Percentiles rank a stretch among this genome's conserved stretches.
These are phyloP conservation scores for Doryteuthis pealeii DNA, from an alignment of 1,140 invertebrate genomes.

Conservation along the genomic window DNA sequence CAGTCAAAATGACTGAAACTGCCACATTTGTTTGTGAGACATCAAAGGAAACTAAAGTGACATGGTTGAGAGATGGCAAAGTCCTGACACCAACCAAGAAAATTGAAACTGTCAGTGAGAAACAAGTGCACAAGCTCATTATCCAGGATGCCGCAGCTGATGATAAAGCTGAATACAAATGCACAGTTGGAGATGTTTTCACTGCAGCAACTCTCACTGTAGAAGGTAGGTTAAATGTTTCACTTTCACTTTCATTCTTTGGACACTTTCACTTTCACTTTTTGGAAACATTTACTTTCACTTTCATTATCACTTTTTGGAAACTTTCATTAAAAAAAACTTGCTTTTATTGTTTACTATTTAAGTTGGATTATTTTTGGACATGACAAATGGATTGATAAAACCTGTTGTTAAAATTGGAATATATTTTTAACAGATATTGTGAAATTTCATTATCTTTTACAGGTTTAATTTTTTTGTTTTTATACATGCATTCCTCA, in stretches of 20 bases:
- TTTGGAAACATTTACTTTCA: no score
- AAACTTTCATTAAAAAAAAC: no score
- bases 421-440: no score
- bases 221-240: conserved; percentile 26
- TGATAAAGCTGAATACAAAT: conserved; percentile 43
- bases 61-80: background rate
- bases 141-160: conserved; percentile 56
- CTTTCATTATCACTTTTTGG: no score
- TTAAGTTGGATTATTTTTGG: no score
- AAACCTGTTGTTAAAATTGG: no score
- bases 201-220: conserved; percentile 34
- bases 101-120: background rate
- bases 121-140: background rate
- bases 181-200: conserved; percentile 37
- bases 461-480: background rate
- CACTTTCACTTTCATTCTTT: no score
- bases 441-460: no score
- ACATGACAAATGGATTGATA: no score
- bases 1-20: conserved; percentile 68
- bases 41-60: conserved; percentile 21
- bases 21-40: conserved; percentile 41
- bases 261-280: no score
- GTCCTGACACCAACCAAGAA: background rate
- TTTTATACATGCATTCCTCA: background rate
- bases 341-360: no score